phyloP scores from a whole-genome alignment of 2,888 invertebrate species.

The Pediacus dermestoides region DNA sequence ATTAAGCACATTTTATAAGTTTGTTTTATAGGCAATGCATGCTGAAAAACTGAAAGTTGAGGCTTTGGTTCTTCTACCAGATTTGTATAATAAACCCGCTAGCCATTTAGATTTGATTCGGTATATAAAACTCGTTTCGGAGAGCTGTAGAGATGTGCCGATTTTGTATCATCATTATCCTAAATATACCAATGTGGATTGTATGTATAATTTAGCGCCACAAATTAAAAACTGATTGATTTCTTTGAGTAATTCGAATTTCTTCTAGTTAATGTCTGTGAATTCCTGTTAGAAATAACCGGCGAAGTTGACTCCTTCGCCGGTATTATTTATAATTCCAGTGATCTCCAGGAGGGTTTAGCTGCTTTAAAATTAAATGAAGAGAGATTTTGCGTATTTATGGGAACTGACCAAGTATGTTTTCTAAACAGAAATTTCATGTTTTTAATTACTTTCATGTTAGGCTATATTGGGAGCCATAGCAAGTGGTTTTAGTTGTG shows the following conservation, averaged over 20 bases:
- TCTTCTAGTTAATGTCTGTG: slow-evolving; percentile 43
- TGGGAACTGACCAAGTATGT: slow-evolving; percentile 44
- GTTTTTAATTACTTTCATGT: background rate
- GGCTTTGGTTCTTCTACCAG: slow-evolving; percentile 67
- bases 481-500: slow-evolving; percentile 2
- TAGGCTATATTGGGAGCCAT: slow-evolving; percentile 1
- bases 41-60: slow-evolving; percentile 60
- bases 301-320: slow-evolving; percentile 47
- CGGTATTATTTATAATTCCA: slow-evolving; percentile 43
- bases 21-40: slow-evolving; percentile 59
- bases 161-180: slow-evolving; percentile 79
- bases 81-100: slow-evolving; percentile 68
- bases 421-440: slow-evolving; percentile 1
- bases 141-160: slow-evolving; percentile 67
- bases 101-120: slow-evolving; percentile 57
- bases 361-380: slow-evolving; percentile 41
- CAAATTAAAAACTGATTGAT: too few species aligned
- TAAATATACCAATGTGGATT: slow-evolving; percentile 60
- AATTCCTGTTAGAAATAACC: slow-evolving; percentile 42
- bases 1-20: too few species aligned
- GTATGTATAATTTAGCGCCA: too few species aligned
- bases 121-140: slow-evolving; percentile 63
- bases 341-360: slow-evolving; percentile 40
- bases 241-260: too few species aligned
- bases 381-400: slow-evolving; percentile 42